Percentiles rank a stretch among this genome's conserved stretches.
phyloP scores from a whole-genome alignment of 2,888 invertebrate species.

The Magallana nippona region DNA sequence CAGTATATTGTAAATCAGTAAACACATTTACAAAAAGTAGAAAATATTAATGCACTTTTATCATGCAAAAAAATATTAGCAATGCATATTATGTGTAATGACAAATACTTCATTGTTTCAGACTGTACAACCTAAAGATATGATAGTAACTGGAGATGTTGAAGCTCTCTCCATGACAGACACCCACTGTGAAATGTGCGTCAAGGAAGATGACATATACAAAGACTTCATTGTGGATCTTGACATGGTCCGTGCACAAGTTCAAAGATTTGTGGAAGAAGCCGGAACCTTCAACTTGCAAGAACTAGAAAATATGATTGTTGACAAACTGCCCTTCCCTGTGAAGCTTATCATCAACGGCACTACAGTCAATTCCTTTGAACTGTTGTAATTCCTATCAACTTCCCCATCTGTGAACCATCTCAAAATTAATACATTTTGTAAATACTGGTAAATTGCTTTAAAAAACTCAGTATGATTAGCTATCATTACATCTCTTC shows the following conservation, averaged over 20 bases:
- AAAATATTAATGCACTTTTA: too few species aligned
- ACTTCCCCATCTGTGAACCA: too few species aligned
- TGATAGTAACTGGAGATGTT: not conserved
- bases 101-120: not conserved
- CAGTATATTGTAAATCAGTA: not conserved
- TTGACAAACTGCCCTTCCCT: not conserved
- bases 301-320: not conserved
- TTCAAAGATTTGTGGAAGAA: not conserved
- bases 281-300: too few species aligned
- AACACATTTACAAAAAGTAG: not conserved
- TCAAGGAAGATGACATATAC: not conserved
- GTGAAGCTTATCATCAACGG: not conserved
- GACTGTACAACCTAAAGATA: not conserved
- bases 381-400: too few species aligned
- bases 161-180: not conserved
- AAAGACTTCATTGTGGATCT: not conserved
- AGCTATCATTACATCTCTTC: too few species aligned
- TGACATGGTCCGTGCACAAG: not conserved
- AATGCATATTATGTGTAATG: not conserved
- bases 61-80: not conserved
- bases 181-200: not conserved
- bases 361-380: not conserved
- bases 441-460: too few species aligned
- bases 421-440: too few species aligned
- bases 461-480: too few species aligned